Evolutionary conservation across 2,888 invertebrate genomes (phyloP), one percentile per base, ranked within the genome.

Genomic region (Cephonodes hylas): DNA sequence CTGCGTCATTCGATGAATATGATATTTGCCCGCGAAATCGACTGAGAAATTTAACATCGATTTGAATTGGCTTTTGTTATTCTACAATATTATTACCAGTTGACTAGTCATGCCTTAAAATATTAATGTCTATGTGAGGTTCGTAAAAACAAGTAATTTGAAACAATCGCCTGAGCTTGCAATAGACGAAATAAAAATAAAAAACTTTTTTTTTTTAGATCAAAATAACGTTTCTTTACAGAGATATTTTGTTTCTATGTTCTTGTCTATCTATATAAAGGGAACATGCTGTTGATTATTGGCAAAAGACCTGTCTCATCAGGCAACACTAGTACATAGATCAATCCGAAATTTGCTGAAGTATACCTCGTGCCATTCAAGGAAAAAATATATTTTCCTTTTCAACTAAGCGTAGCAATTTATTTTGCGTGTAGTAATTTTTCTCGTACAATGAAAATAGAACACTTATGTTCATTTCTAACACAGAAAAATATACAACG

Each of bases 401-500:
- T 18, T 53, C 10, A 53, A 5, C 53, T 31, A 18, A 10, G 18
- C 53, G 10, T 31, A 53, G 18, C 18, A 18, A 15, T 53, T 31
- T 31, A 8, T 20, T 31, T 8, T 10, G 31, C 23, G n/a, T 53
- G 18, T 53, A 27, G 48, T 15, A 15, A 27, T 15, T 18, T 27
- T 1, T 48, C 3, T 27, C 23, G 6, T n/a, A 10, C 15, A 48
- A 31, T 53, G 18, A 53, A 53, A 53, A 53, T 31, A 53, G 53
- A 18, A 31, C 27, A 10, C 10, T 53, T 31, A 53, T 53, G 48
- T 31, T 53, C 18, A 53, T 53, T 53, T 53, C 27, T 13, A 31
- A 53, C 27, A 53, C 31, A 53, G 48, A 48, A 27, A 53, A 53
- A 53, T 53, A 53, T 10, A 53, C 48, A 53, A 18, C 31, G 10